A percentile compares a stretch with the other conserved stretches of the same genome.
Conservation (phyloP, 2,888 invertebrate species). For the Sialis lutaria region DNA sequence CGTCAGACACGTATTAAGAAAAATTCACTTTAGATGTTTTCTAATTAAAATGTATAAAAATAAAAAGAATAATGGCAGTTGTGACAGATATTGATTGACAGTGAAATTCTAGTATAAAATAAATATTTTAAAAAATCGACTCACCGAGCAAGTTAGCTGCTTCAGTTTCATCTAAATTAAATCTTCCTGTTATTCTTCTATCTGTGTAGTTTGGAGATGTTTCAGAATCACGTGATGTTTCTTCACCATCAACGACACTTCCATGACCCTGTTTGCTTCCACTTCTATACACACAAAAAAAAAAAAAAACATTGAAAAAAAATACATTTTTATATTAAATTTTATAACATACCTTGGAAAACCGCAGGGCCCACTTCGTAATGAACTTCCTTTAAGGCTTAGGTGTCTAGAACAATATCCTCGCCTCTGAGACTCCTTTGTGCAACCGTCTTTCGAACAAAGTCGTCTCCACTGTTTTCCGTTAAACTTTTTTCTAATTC, state of each 20-base stretch:
- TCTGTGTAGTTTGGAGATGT: constrained; percentile 68
- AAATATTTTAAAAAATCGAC: constrained; percentile 10
- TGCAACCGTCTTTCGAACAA: constrained; percentile 89
- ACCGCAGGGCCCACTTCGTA: constrained; percentile 24
- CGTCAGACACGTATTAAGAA: too few species aligned
- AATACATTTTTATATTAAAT: not conserved
- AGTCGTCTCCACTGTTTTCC: constrained; percentile 98
- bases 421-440: constrained; percentile 91
- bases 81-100: too few species aligned
- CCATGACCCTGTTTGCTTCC: constrained; percentile 36
- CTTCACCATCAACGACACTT: constrained; percentile 55
- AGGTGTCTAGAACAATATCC: constrained; percentile 95
- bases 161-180: constrained; percentile 90
- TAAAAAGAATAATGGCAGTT: too few species aligned
- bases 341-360: constrained; percentile 23
- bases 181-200: constrained; percentile 57
- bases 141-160: constrained; percentile 89
- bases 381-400: constrained; percentile 61
- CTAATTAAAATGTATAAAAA: too few species aligned
- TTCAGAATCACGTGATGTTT: constrained; percentile 79
- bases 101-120: too few species aligned
- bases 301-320: constrained; percentile 3
- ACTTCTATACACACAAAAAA: constrained; percentile 23
- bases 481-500: constrained; percentile 97
- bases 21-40: too few species aligned